A percentile compares a stretch with the other conserved stretches of the same genome.
Evolutionary conservation across 2,888 invertebrate genomes (phyloP).

Genomic region (Aplocera efformata): DNA sequence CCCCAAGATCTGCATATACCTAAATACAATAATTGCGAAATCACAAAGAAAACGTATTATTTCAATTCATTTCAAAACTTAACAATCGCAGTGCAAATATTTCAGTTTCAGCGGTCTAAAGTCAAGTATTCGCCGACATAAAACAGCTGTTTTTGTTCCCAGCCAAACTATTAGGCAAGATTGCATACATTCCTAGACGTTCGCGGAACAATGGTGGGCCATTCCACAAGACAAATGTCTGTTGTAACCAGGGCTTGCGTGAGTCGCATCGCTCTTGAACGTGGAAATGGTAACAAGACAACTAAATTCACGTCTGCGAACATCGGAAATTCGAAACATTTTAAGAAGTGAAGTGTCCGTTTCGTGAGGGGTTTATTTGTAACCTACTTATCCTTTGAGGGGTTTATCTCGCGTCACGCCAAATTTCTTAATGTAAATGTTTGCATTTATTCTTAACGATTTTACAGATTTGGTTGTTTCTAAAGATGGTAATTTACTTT

Average conservation of each 20-base stretch:
- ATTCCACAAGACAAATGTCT: constrained; percentile 24
- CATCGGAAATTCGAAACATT: not conserved
- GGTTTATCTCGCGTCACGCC: too few species aligned
- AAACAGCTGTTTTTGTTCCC: constrained; percentile 22
- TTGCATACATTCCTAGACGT: constrained; percentile 26
- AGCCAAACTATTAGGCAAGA: constrained; percentile 25
- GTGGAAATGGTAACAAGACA: constrained; percentile 13
- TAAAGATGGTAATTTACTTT: too few species aligned
- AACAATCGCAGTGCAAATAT: too few species aligned
- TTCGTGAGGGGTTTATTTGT: not conserved
- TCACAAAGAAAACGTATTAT: too few species aligned
- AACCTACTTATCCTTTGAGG: not conserved
- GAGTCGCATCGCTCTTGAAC: constrained; percentile 16
- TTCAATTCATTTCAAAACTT: too few species aligned
- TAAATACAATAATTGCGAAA: too few species aligned
- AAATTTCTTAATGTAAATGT: too few species aligned
- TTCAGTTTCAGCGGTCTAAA: not conserved
- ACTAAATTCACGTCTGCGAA: constrained; percentile 4
- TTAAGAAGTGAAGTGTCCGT: too few species aligned
- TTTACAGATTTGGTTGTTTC: too few species aligned
- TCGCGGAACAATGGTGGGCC: constrained; percentile 18
- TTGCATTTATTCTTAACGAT: too few species aligned
- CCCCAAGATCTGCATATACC: too few species aligned
- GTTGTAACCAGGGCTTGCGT: constrained; percentile 15
- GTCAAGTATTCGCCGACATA: constrained; percentile 12